A percentile compares a stretch with the other conserved stretches of the same genome.
Evolutionary conservation across 2,113 vertebrate species (phyloP).

Genomic region (human (Homo sapiens)): DNA sequence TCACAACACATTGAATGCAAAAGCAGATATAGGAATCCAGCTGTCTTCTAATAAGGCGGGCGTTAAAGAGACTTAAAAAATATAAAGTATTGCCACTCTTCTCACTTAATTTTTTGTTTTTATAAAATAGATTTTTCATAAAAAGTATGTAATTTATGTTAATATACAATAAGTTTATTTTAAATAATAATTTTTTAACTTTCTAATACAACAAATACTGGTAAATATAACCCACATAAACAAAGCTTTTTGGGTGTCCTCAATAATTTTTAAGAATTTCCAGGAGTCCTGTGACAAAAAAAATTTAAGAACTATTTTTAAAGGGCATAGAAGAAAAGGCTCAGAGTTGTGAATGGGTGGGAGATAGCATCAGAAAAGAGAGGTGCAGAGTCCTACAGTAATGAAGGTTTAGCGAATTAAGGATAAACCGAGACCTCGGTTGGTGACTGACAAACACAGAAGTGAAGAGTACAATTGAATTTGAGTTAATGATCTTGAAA

Average conservation of each 20-base stretch:
- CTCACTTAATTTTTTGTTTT: not conserved
- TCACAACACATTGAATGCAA: slow-evolving; percentile 44
- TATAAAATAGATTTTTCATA: not conserved
- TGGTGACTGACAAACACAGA: not conserved
- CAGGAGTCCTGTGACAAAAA: not conserved
- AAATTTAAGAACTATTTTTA: not conserved
- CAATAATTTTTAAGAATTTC: not conserved
- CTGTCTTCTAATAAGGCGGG: slow-evolving; percentile 59
- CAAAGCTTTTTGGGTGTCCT: not conserved
- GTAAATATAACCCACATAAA: slow-evolving; percentile 1
- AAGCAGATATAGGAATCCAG: slow-evolving; percentile 52
- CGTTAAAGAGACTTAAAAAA: slow-evolving; percentile 41
- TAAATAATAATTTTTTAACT: not conserved
- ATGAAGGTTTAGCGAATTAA: not conserved
- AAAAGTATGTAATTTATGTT: slow-evolving; percentile 24
- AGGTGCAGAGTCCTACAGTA: not conserved
- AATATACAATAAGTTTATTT: slow-evolving; percentile 7
- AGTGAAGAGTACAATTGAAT: not conserved
- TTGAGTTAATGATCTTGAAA: slow-evolving; percentile 36
- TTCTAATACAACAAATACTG: not conserved
- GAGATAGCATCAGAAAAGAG: not conserved
- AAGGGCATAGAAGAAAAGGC: not conserved
- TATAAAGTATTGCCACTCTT: slow-evolving; percentile 38
- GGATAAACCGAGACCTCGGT: not conserved
- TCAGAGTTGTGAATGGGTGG: not conserved